phyloP scores from a whole-genome alignment of 2,113 vertebrate species.

The Mobula hypostoma region DNA sequence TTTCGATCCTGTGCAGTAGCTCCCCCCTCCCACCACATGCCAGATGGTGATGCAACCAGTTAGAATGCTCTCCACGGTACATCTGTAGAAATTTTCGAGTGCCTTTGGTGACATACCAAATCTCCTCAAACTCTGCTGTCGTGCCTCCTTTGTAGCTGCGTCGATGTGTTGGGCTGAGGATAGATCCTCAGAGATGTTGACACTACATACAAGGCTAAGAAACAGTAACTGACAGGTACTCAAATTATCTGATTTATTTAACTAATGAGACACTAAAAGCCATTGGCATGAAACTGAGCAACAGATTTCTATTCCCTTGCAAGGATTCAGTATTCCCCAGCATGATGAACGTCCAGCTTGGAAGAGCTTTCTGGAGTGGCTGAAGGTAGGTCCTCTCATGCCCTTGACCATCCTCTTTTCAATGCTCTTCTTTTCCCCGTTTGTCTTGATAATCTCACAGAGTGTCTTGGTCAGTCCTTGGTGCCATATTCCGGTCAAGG shows the following conservation, averaged over 20 bases:
- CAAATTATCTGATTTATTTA: slow-evolving; percentile 18
- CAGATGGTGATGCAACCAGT: no score
- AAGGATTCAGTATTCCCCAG: slow-evolving; percentile 10
- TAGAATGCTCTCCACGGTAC: no score
- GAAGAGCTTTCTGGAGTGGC: background rate
- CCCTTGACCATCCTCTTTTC: background rate
- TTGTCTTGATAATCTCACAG: background rate
- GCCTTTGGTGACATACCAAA: no score
- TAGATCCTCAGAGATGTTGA: no score
- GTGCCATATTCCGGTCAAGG: background rate
- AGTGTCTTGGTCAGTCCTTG: background rate
- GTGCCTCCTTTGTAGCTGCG: no score
- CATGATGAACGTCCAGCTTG: background rate
- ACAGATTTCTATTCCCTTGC: slow-evolving; percentile 12
- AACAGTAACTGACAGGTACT: slow-evolving; percentile 7
- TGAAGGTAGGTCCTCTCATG: background rate
- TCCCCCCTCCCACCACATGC: no score
- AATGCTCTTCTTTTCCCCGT: background rate
- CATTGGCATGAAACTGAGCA: slow-evolving; percentile 15
- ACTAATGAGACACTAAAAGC: slow-evolving; percentile 29
- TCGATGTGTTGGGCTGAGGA: no score
- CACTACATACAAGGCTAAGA: background rate
- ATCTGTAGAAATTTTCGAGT: no score
- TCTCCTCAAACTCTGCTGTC: no score
- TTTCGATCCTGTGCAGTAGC: no score